Conservation (phyloP, 2,888 invertebrate genomes). For the Drosophila melanosoma region DNA sequence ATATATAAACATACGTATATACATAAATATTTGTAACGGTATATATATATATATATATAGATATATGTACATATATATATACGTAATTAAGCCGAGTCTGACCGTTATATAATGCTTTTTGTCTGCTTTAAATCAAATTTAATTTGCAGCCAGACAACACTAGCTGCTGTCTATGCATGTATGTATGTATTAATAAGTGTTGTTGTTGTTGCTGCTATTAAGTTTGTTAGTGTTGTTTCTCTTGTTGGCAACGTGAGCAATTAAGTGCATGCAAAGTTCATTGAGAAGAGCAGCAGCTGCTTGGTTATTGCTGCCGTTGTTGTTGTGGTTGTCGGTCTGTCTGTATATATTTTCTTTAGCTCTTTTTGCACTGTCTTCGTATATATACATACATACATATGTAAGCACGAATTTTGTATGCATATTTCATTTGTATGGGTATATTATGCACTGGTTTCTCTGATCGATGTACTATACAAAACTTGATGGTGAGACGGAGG, state of each 20-base stretch:
- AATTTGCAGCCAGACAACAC: conserved; percentile 48
- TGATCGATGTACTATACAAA: conserved; percentile 16
- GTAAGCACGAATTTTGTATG: not conserved
- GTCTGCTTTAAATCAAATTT: conserved; percentile 62
- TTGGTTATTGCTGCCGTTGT: conserved; percentile 19
- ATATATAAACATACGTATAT: not conserved
- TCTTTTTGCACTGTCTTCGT: conserved; percentile 20
- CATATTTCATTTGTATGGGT: conserved; percentile 11
- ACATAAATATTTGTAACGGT: not conserved
- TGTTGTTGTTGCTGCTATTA: conserved; percentile 16
- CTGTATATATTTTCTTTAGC: not conserved
- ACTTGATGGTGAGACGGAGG: not conserved
- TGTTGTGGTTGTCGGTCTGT: conserved; percentile 28
- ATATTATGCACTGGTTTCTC: conserved; percentile 18
- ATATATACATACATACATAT: not conserved
- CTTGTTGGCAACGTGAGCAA: conserved; percentile 47
- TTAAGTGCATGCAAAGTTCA: conserved; percentile 70
- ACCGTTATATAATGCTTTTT: conserved; percentile 38
- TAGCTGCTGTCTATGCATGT: conserved; percentile 5
- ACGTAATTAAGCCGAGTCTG: conserved; percentile 21
- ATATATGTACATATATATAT: not conserved
- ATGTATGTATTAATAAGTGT: not conserved
- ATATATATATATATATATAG: not conserved
- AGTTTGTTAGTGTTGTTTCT: not conserved
- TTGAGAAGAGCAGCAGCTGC: conserved; percentile 54